phyloP scores from a whole-genome alignment of 2,888 invertebrate genomes.

The Plebejus argus region DNA sequence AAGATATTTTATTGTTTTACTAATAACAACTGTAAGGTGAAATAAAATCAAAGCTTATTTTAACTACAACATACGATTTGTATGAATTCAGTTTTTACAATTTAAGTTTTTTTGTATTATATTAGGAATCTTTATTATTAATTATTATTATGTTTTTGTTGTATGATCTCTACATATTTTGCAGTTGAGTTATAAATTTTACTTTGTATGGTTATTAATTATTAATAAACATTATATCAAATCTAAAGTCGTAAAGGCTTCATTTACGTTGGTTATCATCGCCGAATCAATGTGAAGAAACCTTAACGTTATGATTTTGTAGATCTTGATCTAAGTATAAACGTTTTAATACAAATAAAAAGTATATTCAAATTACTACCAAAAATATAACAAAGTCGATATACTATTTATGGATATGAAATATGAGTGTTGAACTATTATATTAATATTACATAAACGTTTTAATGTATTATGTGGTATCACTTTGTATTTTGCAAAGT shows the following conservation, averaged over 20 bases:
- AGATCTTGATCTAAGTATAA: background rate
- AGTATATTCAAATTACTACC: conserved; percentile 15
- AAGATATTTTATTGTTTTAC: background rate
- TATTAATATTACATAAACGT: background rate
- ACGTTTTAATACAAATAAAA: background rate
- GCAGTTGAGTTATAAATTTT: background rate
- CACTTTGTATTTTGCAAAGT: background rate
- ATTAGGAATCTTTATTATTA: background rate
- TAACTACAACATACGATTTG: background rate
- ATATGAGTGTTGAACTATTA: background rate
- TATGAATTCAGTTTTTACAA: background rate
- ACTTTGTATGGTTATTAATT: background rate
- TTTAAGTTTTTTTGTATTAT: background rate
- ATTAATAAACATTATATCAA: background rate
- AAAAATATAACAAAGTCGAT: conserved; percentile 14
- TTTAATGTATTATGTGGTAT: background rate
- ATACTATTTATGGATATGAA: conserved; percentile 13
- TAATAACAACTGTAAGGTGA: background rate
- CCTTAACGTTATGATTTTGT: background rate
- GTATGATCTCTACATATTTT: conserved; percentile 10
- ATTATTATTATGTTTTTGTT: background rate
- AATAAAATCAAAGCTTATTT: background rate
- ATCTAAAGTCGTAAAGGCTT: background rate
- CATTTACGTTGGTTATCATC: background rate
- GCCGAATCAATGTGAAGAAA: background rate